Evolutionary conservation across 2,797 vertebrate genomes (phyloP).

Genomic region (Pseudomugil tenellus): DNA sequence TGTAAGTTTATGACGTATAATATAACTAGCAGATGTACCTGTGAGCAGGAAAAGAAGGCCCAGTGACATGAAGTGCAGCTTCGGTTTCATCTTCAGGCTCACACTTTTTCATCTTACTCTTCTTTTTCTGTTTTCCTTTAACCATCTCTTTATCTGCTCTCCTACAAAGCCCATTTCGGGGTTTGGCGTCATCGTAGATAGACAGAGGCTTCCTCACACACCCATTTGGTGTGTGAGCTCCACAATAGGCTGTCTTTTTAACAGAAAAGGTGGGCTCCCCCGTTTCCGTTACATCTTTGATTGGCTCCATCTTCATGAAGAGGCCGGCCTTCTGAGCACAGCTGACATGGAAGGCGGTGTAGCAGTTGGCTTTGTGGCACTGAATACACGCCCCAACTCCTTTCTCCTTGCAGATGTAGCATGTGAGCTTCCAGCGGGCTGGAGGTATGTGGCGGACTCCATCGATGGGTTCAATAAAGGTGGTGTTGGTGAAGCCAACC

Average conservation of each 20-base stretch:
- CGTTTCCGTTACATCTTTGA: constrained; percentile 88
- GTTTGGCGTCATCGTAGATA: constrained; percentile 90
- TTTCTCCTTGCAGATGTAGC: constrained; percentile 98
- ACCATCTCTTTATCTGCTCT: constrained; percentile 82
- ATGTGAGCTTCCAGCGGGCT: constrained; percentile 97
- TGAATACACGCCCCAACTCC: constrained; percentile 97
- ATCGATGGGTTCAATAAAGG: constrained; percentile 97
- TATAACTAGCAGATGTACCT: constrained; percentile 82
- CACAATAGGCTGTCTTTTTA: constrained; percentile 97
- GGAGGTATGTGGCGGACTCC: constrained; percentile 94
- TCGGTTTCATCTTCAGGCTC: constrained; percentile 82
- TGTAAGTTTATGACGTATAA: background rate
- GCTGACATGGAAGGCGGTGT: constrained; percentile 97
- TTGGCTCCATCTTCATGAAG: constrained; percentile 98
- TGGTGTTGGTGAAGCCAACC: constrained; percentile 96
- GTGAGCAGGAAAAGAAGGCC: constrained; percentile 91
- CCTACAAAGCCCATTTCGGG: constrained; percentile 90
- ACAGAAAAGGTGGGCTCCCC: constrained; percentile 90
- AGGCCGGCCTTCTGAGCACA: constrained; percentile 95
- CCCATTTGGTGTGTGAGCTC: constrained; percentile 87
- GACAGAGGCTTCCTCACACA: constrained; percentile 89
- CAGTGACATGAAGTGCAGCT: constrained; percentile 80
- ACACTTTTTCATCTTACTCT: constrained; percentile 77
- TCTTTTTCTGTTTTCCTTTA: constrained; percentile 89
- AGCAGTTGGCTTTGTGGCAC: constrained; percentile 99